Base-by-base conservation (phyloP, 2,113 vertebrate species). In the Oncorhynchus clarkii region DNA sequence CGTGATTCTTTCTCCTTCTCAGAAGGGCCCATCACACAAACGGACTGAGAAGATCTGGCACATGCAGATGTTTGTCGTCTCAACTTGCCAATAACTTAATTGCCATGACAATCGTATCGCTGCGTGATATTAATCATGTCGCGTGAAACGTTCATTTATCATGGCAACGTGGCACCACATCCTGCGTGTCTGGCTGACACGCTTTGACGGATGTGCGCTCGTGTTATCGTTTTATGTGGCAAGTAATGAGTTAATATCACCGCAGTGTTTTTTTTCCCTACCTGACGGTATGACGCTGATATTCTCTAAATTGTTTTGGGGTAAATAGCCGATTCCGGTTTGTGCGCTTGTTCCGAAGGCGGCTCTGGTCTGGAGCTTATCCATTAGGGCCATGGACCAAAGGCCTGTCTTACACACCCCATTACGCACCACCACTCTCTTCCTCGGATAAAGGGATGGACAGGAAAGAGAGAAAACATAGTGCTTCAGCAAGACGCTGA, bases 71-170 rank as follows among this genome's bases (percentile, higher is more conserved):
- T 72, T 34, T 57, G 29, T 27, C 54, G 70, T 70, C 78, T 72
- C 51, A 49, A 26, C 48, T 31, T 39, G 26, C 14, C 57, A 76
- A 70, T 78, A 26, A 82, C 51, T 45, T 76, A 54, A 72, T 73
- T 73, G 74, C 78, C 34, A 75, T 60, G 79, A 69, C 65, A 62
- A 76, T 80, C 59, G 2, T 60, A 72, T 64, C 67, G 22, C 7
- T 16, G n/a, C 18, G 64, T 22, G 49, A 62, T 24, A 82, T 73
- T 70, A 54, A 75, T 72, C 27, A 62, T 13, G 29, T 26, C 29
- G 34, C 39, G 70, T 70, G 72, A 78, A 29, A 66, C 29, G 12
- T 39, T 20, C 8, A 8, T 48, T 70, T 76, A 76, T 72, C 49
- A 74, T 60, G 68, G 27, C 71, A 66, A 49, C 20, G 24, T 59